phyloP scores from a whole-genome alignment of 2,888 invertebrate genomes.

The Ernsta delagoae region DNA sequence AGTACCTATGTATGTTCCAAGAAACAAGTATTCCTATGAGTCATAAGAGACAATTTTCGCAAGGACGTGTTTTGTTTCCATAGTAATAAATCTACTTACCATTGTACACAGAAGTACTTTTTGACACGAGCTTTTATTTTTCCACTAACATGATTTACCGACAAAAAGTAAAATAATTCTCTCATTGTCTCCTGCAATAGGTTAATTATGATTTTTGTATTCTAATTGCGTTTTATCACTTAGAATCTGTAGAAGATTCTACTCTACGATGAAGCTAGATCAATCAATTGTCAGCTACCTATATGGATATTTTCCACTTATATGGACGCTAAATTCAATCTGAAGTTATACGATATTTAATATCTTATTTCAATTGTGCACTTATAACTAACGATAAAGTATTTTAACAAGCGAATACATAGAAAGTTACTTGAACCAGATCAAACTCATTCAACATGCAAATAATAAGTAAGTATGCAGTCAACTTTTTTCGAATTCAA shows the following conservation, averaged over 20 bases:
- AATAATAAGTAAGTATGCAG: background rate
- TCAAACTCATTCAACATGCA: background rate
- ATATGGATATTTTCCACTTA: no score
- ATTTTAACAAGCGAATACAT: background rate
- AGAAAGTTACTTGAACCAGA: background rate
- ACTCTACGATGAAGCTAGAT: no score
- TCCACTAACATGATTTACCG: conserved; percentile 72
- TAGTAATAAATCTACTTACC: conserved; percentile 55
- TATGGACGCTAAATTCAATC: no score
- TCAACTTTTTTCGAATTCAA: background rate
- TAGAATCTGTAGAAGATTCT: no score
- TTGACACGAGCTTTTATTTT: conserved; percentile 75
- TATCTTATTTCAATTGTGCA: background rate
- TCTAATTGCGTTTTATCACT: no score
- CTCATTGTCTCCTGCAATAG: conserved; percentile 72
- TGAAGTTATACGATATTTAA: no score
- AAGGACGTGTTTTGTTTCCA: background rate
- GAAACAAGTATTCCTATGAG: no score
- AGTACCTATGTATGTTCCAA: no score
- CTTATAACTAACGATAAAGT: no score
- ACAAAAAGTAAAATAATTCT: conserved; percentile 76
- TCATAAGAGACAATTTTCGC: no score
- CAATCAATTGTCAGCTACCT: no score
- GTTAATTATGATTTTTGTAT: no score
- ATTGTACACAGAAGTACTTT: conserved; percentile 77